Base-by-base conservation (phyloP, 2,113 vertebrate species). In the Cercocebus atys region DNA sequence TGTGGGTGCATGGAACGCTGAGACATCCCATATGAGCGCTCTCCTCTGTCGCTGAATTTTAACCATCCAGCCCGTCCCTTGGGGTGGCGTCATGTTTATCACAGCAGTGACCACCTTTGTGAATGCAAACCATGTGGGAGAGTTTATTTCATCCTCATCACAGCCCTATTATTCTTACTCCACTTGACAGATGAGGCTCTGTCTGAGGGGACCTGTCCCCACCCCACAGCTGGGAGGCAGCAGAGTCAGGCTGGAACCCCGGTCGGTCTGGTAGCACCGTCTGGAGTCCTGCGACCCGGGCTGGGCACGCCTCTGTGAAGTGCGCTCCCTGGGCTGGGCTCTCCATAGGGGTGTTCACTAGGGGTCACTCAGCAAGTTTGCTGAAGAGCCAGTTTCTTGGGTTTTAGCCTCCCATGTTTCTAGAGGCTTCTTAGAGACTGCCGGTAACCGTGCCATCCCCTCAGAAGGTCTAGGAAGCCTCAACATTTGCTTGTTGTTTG, bases 1-100 rank as follows among this genome's bases (percentile, higher is more conserved):
- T 0, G 17, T 2, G 52, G 61, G 6, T n/a, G 20, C 57, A 3
- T 66, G 55, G 35, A 10, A 17, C 2, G 2, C 38, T 3, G 68
- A 25, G 68, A 25, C 1, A 0, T 18, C 38, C 55, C 52, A 25
- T 59, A 3, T 0, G 0, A 4, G 8, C 2, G 3, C 32, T 40
- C 35, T 59, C 50, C 82, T 45, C 38, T 20, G 25, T 9, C 10
- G 11, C 32, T 23, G 6, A 12, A 43, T 30, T 57, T 38, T 30
- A 14, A n/a, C 6, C 10, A 4, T 55, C 45, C 22, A n/a, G 38
- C 13, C 47, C 20, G 5, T 52, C 57, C 17, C 6, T 59, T 55
- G 16, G n/a, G 81, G 11, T 38, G 30, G 30, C 14, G 13, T 38
- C 52, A 5, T 22, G 61, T 25, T 27, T 22, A 40, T 13, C 9